A percentile compares a stretch with the other conserved stretches of the same genome.
Evolutionary conservation across 1,140 invertebrate species (phyloP).

Genomic region (Anoplolepis gracilipes): DNA sequence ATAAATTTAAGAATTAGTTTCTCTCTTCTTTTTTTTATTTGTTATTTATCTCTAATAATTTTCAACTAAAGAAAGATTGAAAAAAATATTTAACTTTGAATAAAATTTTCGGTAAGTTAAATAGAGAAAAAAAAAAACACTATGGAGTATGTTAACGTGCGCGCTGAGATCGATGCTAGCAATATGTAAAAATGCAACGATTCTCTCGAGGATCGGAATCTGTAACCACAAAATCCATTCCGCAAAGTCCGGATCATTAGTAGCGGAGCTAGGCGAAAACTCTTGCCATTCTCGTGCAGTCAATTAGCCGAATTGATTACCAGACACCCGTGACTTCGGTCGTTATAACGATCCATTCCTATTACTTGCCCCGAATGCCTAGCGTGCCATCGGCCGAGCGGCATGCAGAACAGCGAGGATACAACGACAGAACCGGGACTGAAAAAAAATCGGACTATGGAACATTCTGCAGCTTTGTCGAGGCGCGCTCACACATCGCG

Average conservation of each 20-base stretch:
- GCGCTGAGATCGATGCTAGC: not conserved
- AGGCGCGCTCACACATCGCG: constrained; percentile 63
- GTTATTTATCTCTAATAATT: not conserved
- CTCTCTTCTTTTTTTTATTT: not conserved
- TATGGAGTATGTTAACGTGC: not conserved
- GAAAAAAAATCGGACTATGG: constrained; percentile 48
- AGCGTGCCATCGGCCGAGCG: constrained; percentile 42
- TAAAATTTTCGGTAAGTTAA: not conserved
- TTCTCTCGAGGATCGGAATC: not conserved
- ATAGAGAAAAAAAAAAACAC: too few species aligned
- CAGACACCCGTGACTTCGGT: constrained; percentile 55
- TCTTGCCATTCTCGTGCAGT: constrained; percentile 44
- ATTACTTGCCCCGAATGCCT: constrained; percentile 50
- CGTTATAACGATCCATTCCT: constrained; percentile 53
- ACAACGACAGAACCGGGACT: constrained; percentile 27
- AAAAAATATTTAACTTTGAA: not conserved
- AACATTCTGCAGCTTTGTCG: constrained; percentile 64
- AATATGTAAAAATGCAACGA: constrained; percentile 14
- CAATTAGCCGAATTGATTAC: constrained; percentile 58
- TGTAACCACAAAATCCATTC: constrained; percentile 14
- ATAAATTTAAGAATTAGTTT: constrained; percentile 6
- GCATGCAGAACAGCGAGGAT: constrained; percentile 59
- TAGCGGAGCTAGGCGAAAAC: constrained; percentile 46
- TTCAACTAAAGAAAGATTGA: not conserved
- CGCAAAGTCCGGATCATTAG: constrained; percentile 25